Evolutionary conservation across 1,140 invertebrate species (phyloP), one percentile per base, ranked within the genome.

Genomic region (Drosophila erecta): DNA sequence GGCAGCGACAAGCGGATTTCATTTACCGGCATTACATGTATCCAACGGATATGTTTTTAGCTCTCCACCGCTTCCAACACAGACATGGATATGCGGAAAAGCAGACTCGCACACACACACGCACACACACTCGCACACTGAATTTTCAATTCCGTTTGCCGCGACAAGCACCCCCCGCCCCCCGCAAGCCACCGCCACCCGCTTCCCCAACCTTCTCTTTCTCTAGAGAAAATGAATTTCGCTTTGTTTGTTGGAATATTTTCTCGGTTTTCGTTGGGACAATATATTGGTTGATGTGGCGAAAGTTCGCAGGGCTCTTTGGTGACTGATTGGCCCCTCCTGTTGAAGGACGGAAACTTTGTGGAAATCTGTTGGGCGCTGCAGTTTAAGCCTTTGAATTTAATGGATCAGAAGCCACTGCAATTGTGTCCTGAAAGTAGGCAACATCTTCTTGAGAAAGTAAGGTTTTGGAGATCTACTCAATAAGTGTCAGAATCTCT

Each of bases 1-100:
- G 62, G 70, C 73, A 81, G 79, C 83, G 83, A 86, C 75, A 86
- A 87, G 83, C 83, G 83, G 83, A 87, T 87, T 89, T 87, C 83
- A 87, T 87, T 87, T 87, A 87, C 83, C 83, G 83, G 83, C 84
- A 87, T 87, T 87, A 87, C 83, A 87, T 87, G 84, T 89, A 87
- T 87, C 83, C 83, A 79, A 83, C 76, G 84, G 84, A 87, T 87
- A 87, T 87, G 83, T 83, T 87, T 87, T 87, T 83, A 89, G 84
- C 84, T 67, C 79, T 65, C 57, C 67, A 71, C 69, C 74, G 59
- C 61, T 70, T 65, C 79, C 55, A 44, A 17, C 81, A 61, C 81
- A 73, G 81, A 83, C 84, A 89, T 89, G 83, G 83, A 87, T 86
- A 86, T 75, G 83, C 75, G 74, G 59, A 41, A 78, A 86, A 74